phyloP scores from a whole-genome alignment of 2,888 invertebrate genomes.

The Chloroclysta siterata region DNA sequence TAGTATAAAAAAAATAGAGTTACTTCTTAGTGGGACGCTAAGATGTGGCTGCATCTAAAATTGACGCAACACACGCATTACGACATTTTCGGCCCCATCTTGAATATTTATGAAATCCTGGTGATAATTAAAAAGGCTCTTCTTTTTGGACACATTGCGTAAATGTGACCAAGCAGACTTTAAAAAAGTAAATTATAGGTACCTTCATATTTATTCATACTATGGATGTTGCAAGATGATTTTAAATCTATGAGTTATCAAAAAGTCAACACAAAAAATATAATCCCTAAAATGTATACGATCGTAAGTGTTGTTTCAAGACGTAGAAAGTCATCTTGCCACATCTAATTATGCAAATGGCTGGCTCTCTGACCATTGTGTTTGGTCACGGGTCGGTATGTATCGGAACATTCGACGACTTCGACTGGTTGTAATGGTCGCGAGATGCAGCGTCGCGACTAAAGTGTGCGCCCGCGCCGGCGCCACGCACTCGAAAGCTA shows the following conservation, averaged over 20 bases:
- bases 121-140: conserved; percentile 59
- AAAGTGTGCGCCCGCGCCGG: conserved; percentile 55
- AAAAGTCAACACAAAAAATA: conserved; percentile 36
- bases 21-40: conserved; percentile 2
- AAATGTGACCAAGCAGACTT: conserved; percentile 8
- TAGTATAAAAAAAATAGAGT: too few relatives aligned
- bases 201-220: not conserved
- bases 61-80: conserved; percentile 54
- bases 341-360: conserved; percentile 59
- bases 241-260: conserved; percentile 27
- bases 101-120: conserved; percentile 55
- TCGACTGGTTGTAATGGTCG: conserved; percentile 32
- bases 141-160: conserved; percentile 46
- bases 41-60: conserved; percentile 30
- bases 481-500: conserved; percentile 65
- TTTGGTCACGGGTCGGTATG: conserved; percentile 46
- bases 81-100: conserved; percentile 59
- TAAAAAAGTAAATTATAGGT: not conserved
- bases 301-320: conserved; percentile 45
- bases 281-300: conserved; percentile 41
- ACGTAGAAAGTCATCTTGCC: conserved; percentile 47
- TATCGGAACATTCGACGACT: conserved; percentile 15
- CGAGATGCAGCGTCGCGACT: conserved; percentile 23
- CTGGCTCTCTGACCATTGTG: conserved; percentile 50
- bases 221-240: not conserved